A percentile compares a stretch with the other conserved stretches of the same genome.
phyloP scores from a whole-genome alignment of 2,888 invertebrate species.

The Exocentrus adspersus region DNA sequence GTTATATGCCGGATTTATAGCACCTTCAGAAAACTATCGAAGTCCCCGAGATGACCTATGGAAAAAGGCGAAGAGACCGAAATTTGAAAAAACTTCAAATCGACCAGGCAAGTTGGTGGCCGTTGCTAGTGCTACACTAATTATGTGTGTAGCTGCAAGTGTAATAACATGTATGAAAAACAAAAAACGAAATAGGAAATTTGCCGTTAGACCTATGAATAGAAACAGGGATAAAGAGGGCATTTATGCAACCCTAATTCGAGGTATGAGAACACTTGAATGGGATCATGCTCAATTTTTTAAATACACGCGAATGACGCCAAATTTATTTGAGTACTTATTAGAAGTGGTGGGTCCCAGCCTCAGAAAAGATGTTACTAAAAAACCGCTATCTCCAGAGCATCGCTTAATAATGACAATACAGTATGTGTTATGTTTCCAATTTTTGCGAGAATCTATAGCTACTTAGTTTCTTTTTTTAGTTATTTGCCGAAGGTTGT shows the following conservation, averaged over 20 bases:
- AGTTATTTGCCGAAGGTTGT: slow-evolving; percentile 12
- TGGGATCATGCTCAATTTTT: not conserved
- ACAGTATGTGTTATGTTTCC: slow-evolving; percentile 10
- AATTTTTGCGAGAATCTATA: not conserved
- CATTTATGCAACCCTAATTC: not conserved
- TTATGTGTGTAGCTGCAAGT: too few species aligned
- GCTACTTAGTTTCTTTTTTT: not conserved
- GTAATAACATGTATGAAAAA: too few species aligned
- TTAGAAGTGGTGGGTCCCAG: not conserved
- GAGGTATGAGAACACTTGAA: too few species aligned
- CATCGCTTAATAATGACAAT: slow-evolving; percentile 8
- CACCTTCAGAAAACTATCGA: slow-evolving; percentile 14
- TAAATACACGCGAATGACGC: slow-evolving; percentile 2
- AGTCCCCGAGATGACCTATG: too few species aligned
- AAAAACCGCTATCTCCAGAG: not conserved
- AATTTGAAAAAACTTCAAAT: too few species aligned
- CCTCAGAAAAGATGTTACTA: not conserved
- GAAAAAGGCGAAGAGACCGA: too few species aligned
- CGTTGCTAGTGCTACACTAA: too few species aligned
- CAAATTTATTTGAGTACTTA: not conserved
- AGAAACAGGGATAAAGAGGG: not conserved
- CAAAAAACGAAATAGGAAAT: too few species aligned
- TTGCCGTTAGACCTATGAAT: slow-evolving; percentile 8
- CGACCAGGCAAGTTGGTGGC: too few species aligned
- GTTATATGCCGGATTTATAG: slow-evolving; percentile 33